These are phyloP conservation scores for Trissolcus brochymenae DNA, from an alignment of 2,888 invertebrate species.

Conservation along the genomic window DNA sequence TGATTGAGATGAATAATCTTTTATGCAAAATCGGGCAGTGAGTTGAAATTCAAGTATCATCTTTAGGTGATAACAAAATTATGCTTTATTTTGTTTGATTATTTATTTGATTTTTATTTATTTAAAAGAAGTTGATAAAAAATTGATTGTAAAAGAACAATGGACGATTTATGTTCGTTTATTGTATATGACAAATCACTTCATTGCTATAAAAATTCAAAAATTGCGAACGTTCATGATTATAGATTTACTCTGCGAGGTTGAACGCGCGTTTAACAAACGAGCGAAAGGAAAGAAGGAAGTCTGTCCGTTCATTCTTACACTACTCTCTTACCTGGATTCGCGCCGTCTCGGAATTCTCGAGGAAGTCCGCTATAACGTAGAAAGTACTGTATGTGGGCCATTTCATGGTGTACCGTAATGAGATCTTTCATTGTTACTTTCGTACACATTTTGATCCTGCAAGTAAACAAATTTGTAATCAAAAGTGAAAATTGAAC, in stretches of 20 bases:
- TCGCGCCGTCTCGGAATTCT: slow-evolving; percentile 93
- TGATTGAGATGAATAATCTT: too few relatives aligned
- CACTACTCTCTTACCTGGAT: slow-evolving; percentile 83
- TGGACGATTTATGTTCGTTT: slow-evolving; percentile 17
- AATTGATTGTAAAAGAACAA: not conserved
- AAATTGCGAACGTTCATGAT: slow-evolving; percentile 25
- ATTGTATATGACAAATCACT: not conserved
- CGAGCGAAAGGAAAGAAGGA: slow-evolving; percentile 52
- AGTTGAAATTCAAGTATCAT: too few relatives aligned
- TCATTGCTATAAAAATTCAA: slow-evolving; percentile 43
- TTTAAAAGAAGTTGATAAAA: slow-evolving; percentile 7
- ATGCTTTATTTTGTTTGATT: too few relatives aligned
- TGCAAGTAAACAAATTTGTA: slow-evolving; percentile 70
- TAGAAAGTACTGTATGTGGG: slow-evolving; percentile 92
- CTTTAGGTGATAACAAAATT: too few relatives aligned
- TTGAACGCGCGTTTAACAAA: slow-evolving; percentile 43
- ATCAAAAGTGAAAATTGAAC: slow-evolving; percentile 4
- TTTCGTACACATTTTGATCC: slow-evolving; percentile 92
- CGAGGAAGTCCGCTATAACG: slow-evolving; percentile 89
- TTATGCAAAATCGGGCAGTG: too few relatives aligned
- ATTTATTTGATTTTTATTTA: not conserved
- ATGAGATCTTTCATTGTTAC: slow-evolving; percentile 90
- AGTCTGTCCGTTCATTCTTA: slow-evolving; percentile 42
- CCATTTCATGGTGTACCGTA: slow-evolving; percentile 94
- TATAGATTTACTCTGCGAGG: slow-evolving; percentile 23